Evolutionary conservation across 37 sponge, comb jelly and placozoan genomes (phyloP).

Genomic region (Amphimedon queenslandica): DNA sequence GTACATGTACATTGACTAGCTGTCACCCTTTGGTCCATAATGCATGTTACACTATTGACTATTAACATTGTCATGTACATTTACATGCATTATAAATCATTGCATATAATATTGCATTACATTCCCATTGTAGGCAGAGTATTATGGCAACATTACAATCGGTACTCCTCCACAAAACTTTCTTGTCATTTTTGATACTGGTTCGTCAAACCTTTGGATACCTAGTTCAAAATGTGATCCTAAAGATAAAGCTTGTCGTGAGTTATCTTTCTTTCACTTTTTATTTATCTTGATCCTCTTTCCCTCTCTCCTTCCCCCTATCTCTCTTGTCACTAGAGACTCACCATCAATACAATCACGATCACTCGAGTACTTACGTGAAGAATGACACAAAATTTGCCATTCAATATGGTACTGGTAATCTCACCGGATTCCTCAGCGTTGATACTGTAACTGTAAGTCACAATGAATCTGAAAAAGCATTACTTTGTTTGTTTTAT

Average conservation of each 20-base stretch:
- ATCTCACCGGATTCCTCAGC: conserved; percentile 83
- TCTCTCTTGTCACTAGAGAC: background rate
- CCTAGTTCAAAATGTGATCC: conserved; percentile 72
- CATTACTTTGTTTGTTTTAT: background rate
- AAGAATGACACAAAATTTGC: conserved; percentile 76
- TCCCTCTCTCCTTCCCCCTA: background rate
- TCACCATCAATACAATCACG: conserved; percentile 57
- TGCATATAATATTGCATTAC: no score
- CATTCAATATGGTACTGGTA: conserved; percentile 90
- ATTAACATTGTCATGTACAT: no score
- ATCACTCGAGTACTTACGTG: conserved; percentile 72
- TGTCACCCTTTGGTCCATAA: no score
- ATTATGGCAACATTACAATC: conserved; percentile 91
- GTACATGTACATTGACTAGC: no score
- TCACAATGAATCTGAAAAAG: conserved; percentile 1
- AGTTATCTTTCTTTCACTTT: background rate
- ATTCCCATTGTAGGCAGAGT: conserved; percentile 61
- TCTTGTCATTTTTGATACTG: conserved; percentile 96
- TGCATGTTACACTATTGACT: no score
- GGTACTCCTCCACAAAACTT: conserved; percentile 94
- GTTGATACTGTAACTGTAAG: conserved; percentile 81
- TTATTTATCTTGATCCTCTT: background rate
- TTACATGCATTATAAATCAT: no score
- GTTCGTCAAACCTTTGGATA: conserved; percentile 97
- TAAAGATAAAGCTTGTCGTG: conserved; percentile 76